Conservation (phyloP, 2,797 vertebrate species). For the Scleropages formosus region DNA sequence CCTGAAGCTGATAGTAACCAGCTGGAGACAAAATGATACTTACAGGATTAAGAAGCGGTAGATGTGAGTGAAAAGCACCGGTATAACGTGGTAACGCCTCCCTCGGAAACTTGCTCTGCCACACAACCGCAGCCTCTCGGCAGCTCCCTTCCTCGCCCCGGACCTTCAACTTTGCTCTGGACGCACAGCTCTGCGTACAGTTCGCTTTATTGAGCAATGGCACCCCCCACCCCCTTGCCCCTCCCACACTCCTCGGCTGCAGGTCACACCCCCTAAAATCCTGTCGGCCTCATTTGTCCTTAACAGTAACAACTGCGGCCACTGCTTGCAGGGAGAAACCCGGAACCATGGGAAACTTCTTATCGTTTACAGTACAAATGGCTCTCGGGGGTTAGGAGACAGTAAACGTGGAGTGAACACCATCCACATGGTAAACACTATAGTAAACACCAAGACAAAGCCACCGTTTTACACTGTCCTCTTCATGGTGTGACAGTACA, state of each 20-base stretch:
- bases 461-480: too few relatives aligned
- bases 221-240: constrained; percentile 28
- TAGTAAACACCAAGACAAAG: too few relatives aligned
- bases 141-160: constrained; percentile 35
- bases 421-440: too few relatives aligned
- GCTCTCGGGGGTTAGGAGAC: too few relatives aligned
- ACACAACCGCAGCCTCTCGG: neutral
- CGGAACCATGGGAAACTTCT: neutral
- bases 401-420: too few relatives aligned
- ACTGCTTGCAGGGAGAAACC: neutral
- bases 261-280: neutral
- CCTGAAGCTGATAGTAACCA: too few relatives aligned
- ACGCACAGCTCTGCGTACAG: constrained; percentile 33
- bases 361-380: neutral
- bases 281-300: too few relatives aligned
- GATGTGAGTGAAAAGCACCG: too few relatives aligned
- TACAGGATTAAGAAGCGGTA: neutral
- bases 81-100: neutral
- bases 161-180: constrained; percentile 63
- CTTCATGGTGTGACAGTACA: too few relatives aligned
- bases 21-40: neutral
- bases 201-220: constrained; percentile 54
- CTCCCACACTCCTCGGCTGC: neutral
- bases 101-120: neutral
- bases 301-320: neutral